A percentile compares a stretch with the other conserved stretches of the same genome.
Conservation (phyloP, 2,888 invertebrate genomes). For the Microctonus aethiopoides region DNA sequence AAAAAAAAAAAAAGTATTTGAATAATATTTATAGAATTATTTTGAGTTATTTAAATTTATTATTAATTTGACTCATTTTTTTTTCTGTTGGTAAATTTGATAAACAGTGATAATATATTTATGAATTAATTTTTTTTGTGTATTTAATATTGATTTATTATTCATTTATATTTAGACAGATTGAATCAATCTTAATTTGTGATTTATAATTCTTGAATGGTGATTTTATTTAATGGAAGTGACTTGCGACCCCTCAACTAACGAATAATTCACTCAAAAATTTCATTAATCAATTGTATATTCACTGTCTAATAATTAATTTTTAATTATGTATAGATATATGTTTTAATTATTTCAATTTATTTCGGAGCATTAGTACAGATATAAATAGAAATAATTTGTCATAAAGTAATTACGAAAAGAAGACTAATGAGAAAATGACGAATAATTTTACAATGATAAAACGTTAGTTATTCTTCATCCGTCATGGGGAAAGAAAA, state of each 20-base stretch:
- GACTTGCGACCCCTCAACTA: not conserved
- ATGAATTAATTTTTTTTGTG: no score
- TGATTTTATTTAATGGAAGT: not conserved
- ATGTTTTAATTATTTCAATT: not conserved
- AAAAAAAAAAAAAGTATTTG: no score
- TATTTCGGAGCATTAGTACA: not conserved
- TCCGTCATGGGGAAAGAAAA: not conserved
- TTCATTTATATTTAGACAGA: not conserved
- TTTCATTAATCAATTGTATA: not conserved
- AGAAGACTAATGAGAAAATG: not conserved
- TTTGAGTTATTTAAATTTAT: no score
- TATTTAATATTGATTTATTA: no score
- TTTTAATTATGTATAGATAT: not conserved
- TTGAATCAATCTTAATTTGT: conserved; percentile 39
- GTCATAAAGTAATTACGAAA: not conserved
- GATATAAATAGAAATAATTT: no score
- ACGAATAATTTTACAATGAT: not conserved
- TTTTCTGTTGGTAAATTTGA: no score
- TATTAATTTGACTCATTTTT: no score
- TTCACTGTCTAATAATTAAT: not conserved
- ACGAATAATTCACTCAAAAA: not conserved
- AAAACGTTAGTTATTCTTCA: not conserved
- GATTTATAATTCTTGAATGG: conserved; percentile 32
- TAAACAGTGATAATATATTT: no score
- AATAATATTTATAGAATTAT: no score